Base-by-base conservation (phyloP, 2,888 invertebrate species). In the Sympetrum striolatum region DNA sequence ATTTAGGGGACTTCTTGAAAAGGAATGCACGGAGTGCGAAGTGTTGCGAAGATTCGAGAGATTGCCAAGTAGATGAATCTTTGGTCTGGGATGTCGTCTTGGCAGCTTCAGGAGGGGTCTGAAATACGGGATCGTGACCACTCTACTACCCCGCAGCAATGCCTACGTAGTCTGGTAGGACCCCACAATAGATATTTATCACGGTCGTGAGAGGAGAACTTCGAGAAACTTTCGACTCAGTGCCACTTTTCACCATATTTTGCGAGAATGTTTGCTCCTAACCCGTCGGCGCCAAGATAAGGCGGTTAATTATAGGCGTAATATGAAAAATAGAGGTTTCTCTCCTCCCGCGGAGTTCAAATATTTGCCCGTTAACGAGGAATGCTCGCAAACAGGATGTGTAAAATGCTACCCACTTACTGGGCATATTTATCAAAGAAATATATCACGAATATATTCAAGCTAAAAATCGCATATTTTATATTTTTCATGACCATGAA, bases 31-130 rank as follows among this genome's bases (percentile, higher is more conserved):
- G 18, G 86, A 44, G 81, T 58, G 86, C 37, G 39, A 86, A 48
- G 37, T 35, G 82, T 82, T 31, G 58, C 31, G 60, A 39, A 64
- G 86, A 60, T 37, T n/a, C 35, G 86, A 86, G 39, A 86, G 86
- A 86, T 86, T 86, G 86, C 86, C 86, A 86, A 86, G 86, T 64
- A 73, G 73, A 73, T 73, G 60, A 58, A 60, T 58, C 86, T 86
- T 86, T 86, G 60, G 86, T 58, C 37, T 35, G 58, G 60, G 37
- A 60, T 86, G 86, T 60, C 86, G 86, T 37, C 86, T 86, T 86
- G 86, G 86, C 86, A 86, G 60, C 86, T 60, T 18, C 86, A 82
- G 14, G 53, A 64, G 64, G 39, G 86, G 60, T 86, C 86, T 60
- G 64, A 86, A 60, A 60, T 60, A 37, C 64, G 37, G 86, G 86